Evolutionary conservation across 2,113 vertebrate species (phyloP).

Genomic region (Corvus moneduloides): DNA sequence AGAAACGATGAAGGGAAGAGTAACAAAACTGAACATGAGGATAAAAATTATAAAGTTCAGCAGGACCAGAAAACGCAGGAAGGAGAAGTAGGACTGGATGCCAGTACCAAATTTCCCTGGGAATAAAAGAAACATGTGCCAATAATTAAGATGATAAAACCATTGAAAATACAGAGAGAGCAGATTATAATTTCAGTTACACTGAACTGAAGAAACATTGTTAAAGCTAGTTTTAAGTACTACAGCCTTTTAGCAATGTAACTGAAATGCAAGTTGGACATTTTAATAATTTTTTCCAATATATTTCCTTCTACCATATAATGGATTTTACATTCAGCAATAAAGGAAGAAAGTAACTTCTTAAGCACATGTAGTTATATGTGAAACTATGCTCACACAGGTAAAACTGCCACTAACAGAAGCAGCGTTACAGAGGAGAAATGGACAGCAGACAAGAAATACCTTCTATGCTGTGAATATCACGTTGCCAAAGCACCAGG

Average conservation of each 20-base stretch:
- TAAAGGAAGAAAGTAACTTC: not conserved
- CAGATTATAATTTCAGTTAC: constrained; percentile 34
- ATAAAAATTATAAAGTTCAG: constrained; percentile 90
- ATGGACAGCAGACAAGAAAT: not conserved
- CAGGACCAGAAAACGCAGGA: constrained; percentile 91
- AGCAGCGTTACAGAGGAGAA: not conserved
- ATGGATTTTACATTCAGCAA: not conserved
- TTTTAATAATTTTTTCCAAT: not conserved
- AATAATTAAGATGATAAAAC: not conserved
- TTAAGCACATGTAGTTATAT: not conserved
- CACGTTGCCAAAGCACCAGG: constrained; percentile 85
- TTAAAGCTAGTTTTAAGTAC: not conserved
- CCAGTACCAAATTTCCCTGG: constrained; percentile 92
- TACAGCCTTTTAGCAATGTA: not conserved
- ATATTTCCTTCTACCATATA: not conserved
- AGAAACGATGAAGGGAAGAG: constrained; percentile 80
- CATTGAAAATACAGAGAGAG: not conserved
- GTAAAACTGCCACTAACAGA: not conserved
- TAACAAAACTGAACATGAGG: constrained; percentile 88
- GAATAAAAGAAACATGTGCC: not conserved
- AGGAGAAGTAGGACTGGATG: constrained; percentile 94
- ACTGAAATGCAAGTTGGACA: not conserved
- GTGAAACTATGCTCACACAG: not conserved
- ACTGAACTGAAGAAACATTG: not conserved
- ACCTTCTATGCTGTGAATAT: constrained; percentile 84